Percentiles rank a stretch among this genome's conserved stretches.
Conservation (phyloP, 2,797 vertebrate genomes). For the Lophotriccus pileatus region DNA sequence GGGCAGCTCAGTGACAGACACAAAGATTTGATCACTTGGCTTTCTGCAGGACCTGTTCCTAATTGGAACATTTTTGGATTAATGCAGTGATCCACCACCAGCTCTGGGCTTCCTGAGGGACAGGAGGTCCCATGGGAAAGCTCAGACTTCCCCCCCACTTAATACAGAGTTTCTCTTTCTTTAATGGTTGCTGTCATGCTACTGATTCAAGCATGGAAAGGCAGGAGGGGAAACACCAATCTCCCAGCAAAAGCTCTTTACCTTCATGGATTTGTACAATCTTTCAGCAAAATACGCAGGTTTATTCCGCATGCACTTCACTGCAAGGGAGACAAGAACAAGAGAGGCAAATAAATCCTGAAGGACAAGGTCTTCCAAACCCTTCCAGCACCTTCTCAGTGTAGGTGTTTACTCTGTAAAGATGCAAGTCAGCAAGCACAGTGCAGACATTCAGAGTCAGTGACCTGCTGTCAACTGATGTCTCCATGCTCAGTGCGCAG, state of each 20-base stretch:
- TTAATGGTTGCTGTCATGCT: not conserved
- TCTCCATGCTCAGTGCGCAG: not conserved
- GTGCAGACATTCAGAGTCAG: not conserved
- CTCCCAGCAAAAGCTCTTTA: slow-evolving; percentile 63
- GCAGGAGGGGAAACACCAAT: not conserved
- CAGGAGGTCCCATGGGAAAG: not conserved
- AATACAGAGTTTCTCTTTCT: not conserved
- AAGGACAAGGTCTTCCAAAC: not conserved
- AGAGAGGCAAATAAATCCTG: not conserved
- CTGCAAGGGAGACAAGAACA: slow-evolving; percentile 72
- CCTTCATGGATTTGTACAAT: slow-evolving; percentile 98
- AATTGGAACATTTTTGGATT: not conserved
- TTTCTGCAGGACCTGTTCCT: not conserved
- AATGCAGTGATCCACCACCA: not conserved
- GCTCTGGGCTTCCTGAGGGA: not conserved
- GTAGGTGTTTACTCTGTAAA: not conserved
- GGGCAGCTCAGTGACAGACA: not conserved
- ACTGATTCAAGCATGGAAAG: not conserved
- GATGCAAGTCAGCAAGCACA: not conserved
- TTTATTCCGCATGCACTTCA: slow-evolving; percentile 86
- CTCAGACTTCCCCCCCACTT: not conserved
- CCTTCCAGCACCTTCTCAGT: not conserved
- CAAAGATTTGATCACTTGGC: not conserved
- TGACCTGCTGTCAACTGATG: not conserved
- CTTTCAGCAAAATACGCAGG: slow-evolving; percentile 91